These are phyloP conservation scores for Pao palembangensis DNA, from an alignment of 2,113 vertebrate species.

Conservation along the genomic window DNA sequence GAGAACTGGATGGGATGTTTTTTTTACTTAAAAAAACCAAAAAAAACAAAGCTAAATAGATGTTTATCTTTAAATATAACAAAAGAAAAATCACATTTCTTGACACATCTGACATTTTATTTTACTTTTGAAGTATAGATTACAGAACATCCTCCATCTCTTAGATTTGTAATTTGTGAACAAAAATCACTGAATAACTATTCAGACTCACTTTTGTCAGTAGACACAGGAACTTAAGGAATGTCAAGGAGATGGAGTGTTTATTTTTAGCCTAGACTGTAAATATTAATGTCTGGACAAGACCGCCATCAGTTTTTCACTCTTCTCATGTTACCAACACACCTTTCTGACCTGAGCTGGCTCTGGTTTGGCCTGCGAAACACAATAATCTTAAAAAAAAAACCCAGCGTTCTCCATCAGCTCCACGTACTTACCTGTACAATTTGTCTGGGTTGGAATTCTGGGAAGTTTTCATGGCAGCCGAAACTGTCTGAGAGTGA, in stretches of 20 bases:
- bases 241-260: not conserved
- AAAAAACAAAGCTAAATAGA: no score
- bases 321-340: not conserved
- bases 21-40: no score
- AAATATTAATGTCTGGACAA: no score
- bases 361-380: not conserved
- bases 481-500: conserved; percentile 72
- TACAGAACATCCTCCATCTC: no score
- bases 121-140: no score
- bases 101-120: no score
- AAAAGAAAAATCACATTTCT: no score
- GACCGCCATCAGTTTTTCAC: no score
- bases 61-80: no score
- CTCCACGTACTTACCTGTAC: conserved; percentile 67
- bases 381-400: not conserved
- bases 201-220: not conserved
- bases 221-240: no score
- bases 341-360: not conserved
- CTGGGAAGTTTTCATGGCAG: conserved; percentile 75
- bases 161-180: no score
- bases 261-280: not conserved
- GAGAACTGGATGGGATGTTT: not conserved
- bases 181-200: no score
- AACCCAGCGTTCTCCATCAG: not conserved
- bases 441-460: conserved; percentile 74